A percentile compares a stretch with the other conserved stretches of the same genome.
Conservation (phyloP, 2,888 invertebrate genomes). For the Xanthostigma xanthostigma region DNA sequence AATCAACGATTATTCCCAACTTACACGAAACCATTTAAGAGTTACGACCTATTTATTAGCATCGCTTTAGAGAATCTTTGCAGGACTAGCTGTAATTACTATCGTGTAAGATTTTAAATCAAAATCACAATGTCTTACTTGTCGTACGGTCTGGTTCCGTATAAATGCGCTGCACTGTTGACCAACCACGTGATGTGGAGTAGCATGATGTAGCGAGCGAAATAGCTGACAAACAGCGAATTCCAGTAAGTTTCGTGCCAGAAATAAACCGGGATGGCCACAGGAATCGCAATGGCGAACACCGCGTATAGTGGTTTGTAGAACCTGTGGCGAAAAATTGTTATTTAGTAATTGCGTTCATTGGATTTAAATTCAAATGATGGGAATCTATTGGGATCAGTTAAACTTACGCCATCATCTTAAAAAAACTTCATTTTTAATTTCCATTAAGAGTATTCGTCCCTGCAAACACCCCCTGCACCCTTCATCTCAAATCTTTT, state of each 20-base stretch:
- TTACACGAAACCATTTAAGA: no score
- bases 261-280: constrained; percentile 45
- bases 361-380: neutral
- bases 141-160: constrained; percentile 66
- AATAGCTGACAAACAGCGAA: constrained; percentile 43
- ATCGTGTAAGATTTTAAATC: neutral
- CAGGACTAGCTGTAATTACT: no score
- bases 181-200: constrained; percentile 72
- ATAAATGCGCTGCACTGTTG: constrained; percentile 68
- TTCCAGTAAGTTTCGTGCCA: constrained; percentile 51
- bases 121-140: constrained; percentile 35
- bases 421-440: no score
- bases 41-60: no score
- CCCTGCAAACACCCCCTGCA: no score
- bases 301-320: constrained; percentile 44
- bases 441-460: no score
- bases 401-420: no score
- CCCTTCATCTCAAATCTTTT: no score
- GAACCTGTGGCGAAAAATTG: constrained; percentile 36
- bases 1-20: no score
- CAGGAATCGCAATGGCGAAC: constrained; percentile 44
- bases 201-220: constrained; percentile 42
- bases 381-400: no score
- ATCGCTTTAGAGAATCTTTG: no score
- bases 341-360: neutral